Conservation (phyloP, 2,797 vertebrate species). For the Pantherophis alleghaniensis region DNA sequence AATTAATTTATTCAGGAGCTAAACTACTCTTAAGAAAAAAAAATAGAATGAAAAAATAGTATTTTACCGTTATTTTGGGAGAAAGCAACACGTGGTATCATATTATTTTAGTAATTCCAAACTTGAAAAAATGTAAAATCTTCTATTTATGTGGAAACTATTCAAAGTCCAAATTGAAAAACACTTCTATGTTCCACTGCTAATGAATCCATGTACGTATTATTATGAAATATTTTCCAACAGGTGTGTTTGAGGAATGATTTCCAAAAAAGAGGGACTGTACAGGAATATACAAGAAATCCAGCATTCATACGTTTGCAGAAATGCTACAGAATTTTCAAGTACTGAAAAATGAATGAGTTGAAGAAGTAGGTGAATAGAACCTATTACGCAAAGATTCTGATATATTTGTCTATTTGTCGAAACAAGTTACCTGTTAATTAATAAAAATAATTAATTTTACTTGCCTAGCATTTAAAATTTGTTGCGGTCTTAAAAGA, state of each 20-base stretch:
- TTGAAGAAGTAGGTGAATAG: not conserved
- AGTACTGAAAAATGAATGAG: not conserved
- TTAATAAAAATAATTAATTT: not conserved
- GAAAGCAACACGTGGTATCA: not conserved
- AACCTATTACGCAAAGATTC: not conserved
- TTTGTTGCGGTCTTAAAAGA: slow-evolving; percentile 22
- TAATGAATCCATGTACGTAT: not conserved
- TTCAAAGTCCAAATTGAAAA: not conserved
- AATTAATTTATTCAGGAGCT: not conserved
- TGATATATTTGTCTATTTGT: not conserved
- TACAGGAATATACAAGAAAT: too few species aligned
- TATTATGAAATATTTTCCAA: too few species aligned
- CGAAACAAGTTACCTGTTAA: not conserved
- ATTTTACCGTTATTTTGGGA: not conserved
- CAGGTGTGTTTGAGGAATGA: too few species aligned
- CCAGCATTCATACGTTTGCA: not conserved
- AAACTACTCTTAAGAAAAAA: slow-evolving; percentile 16
- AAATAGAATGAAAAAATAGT: not conserved
- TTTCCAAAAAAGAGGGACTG: too few species aligned
- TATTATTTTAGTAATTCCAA: not conserved
- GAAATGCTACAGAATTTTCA: not conserved
- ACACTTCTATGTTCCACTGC: not conserved
- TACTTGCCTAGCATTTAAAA: slow-evolving; percentile 20
- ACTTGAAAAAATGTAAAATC: not conserved
- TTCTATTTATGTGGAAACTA: too few species aligned